These are phyloP conservation scores for Misgurnus anguillicaudatus DNA, from an alignment of 2,113 vertebrate genomes.

Conservation along the genomic window DNA sequence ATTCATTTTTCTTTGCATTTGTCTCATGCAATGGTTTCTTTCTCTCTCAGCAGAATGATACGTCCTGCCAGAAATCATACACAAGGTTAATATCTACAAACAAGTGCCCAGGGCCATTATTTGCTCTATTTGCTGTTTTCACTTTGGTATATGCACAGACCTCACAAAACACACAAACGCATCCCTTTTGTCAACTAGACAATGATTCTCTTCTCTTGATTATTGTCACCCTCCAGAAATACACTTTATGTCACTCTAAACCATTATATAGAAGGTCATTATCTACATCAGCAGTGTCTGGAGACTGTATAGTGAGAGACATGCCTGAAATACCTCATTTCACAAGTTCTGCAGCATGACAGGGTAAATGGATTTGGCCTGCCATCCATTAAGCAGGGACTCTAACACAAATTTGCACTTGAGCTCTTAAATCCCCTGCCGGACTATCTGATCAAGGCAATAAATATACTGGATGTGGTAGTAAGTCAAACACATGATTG, in stretches of 20 bases:
- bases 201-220: background rate
- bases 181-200: background rate
- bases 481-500: too few species aligned
- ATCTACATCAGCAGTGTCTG: background rate
- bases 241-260: background rate
- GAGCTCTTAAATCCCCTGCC: too few species aligned
- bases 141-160: background rate
- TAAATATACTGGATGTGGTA: too few species aligned
- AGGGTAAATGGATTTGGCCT: too few species aligned
- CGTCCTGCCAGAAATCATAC: conserved; percentile 14
- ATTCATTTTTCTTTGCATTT: conserved; percentile 6
- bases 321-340: background rate
- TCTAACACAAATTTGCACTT: too few species aligned
- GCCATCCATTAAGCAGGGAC: too few species aligned
- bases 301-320: background rate
- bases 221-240: background rate
- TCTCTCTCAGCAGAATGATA: background rate
- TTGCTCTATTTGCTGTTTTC: background rate
- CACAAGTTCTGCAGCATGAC: too few species aligned
- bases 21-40: background rate
- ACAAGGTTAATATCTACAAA: conserved; percentile 27
- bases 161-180: background rate
- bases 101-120: background rate
- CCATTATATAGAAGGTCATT: background rate
- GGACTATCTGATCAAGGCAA: too few species aligned